Percentiles rank a stretch among this genome's conserved stretches.
phyloP scores from a whole-genome alignment of 2,797 vertebrate genomes.

The Sciaenops ocellatus region DNA sequence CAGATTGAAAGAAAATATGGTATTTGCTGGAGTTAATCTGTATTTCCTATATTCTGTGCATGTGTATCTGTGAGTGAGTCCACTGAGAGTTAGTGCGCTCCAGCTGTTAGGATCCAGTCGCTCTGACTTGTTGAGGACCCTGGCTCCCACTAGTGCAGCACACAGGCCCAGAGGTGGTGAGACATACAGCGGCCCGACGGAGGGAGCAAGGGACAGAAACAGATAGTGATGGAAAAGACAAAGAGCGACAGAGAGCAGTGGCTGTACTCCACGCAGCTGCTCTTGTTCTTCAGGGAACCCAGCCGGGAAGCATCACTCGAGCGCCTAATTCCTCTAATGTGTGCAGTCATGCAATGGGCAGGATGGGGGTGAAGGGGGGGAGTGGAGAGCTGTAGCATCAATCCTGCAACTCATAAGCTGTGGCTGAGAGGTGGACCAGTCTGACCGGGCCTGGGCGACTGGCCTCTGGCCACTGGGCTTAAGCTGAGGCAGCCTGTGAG shows the following conservation, averaged over 20 bases:
- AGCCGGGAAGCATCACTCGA: constrained; percentile 89
- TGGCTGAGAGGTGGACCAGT: constrained; percentile 73
- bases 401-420: constrained; percentile 69
- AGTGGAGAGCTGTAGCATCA: constrained; percentile 83
- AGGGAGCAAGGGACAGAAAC: constrained; percentile 76
- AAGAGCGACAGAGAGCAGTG: constrained; percentile 83
- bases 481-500: constrained; percentile 42
- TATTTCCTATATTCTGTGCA: constrained; percentile 34
- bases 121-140: constrained; percentile 78
- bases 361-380: constrained; percentile 50
- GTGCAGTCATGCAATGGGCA: constrained; percentile 90
- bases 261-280: constrained; percentile 92
- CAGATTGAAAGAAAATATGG: constrained; percentile 4
- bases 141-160: constrained; percentile 82
- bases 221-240: constrained; percentile 74
- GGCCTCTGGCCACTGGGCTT: constrained; percentile 60
- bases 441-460: constrained; percentile 62
- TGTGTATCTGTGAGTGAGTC: constrained; percentile 42
- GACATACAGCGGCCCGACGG: constrained; percentile 74
- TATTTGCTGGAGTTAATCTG: constrained; percentile 34
- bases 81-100: constrained; percentile 62
- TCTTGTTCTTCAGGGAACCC: constrained; percentile 96
- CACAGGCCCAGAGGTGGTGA: constrained; percentile 86
- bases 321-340: constrained; percentile 94
- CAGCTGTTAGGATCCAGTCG: constrained; percentile 76